Conservation (phyloP, 2,888 invertebrate species). For the Syrphus vitripennis region DNA sequence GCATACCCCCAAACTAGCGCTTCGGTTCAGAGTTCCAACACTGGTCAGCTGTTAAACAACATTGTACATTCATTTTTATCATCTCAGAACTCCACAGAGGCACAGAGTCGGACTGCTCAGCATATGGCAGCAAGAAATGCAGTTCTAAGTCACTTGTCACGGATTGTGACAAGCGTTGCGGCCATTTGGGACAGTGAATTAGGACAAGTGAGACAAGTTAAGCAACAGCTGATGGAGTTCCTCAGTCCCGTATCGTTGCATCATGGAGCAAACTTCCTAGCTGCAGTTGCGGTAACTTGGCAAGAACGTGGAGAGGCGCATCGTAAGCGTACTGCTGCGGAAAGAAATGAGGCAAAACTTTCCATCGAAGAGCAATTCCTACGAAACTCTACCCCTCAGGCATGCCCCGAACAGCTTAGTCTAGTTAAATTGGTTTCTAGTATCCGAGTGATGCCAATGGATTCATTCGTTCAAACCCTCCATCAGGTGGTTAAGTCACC, state of each 20-base stretch:
- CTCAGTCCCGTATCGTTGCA: conserved; percentile 92
- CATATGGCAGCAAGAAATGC: conserved; percentile 85
- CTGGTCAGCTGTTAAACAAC: conserved; percentile 90
- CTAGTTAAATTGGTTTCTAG: conserved; percentile 90
- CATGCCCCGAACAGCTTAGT: conserved; percentile 87
- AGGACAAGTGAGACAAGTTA: conserved; percentile 82
- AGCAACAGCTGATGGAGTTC: conserved; percentile 90
- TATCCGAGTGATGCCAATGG: conserved; percentile 91
- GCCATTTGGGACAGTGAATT: conserved; percentile 90
- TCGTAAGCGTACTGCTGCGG: conserved; percentile 81
- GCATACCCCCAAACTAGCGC: conserved; percentile 82
- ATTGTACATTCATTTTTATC: conserved; percentile 91
- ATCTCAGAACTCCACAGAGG: conserved; percentile 79
- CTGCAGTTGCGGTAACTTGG: conserved; percentile 93
- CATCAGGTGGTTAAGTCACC: conserved; percentile 91
- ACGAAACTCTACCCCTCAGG: conserved; percentile 81
- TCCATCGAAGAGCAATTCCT: conserved; percentile 77
- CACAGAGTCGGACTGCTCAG: conserved; percentile 78
- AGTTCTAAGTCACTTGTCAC: conserved; percentile 89
- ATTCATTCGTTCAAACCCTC: conserved; percentile 91
- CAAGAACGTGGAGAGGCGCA: conserved; percentile 85
- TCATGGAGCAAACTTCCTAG: conserved; percentile 90
- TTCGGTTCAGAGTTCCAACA: conserved; percentile 83
- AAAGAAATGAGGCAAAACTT: conserved; percentile 71
- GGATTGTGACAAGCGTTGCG: conserved; percentile 90